These are phyloP conservation scores for Kryptopterus vitreolus DNA, from an alignment of 2,797 vertebrate species.

Conservation along the genomic window DNA sequence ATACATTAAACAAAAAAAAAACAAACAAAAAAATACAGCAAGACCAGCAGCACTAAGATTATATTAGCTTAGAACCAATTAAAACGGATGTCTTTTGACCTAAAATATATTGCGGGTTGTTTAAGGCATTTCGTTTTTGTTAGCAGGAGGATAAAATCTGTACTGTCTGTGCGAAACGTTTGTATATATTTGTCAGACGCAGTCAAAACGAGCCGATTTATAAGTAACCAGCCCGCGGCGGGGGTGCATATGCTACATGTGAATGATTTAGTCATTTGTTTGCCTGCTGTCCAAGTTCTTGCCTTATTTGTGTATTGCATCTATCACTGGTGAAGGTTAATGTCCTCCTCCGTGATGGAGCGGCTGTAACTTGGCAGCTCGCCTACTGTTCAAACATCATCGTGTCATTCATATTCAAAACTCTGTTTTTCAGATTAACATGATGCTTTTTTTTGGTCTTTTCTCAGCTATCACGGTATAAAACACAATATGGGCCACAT, in stretches of 20 bases:
- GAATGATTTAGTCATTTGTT: slow-evolving; percentile 30
- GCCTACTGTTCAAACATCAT: slow-evolving; percentile 12
- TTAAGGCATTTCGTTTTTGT: not conserved
- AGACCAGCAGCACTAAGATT: not conserved
- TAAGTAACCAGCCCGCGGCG: slow-evolving; percentile 19
- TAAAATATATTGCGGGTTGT: not conserved
- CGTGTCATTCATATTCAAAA: slow-evolving; percentile 5
- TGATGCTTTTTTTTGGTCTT: not conserved
- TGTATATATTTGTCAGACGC: not conserved
- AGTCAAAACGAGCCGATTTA: not conserved
- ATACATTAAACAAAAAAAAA: not conserved
- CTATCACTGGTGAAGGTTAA: slow-evolving; percentile 31
- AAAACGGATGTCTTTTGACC: not conserved
- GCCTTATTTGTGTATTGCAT: slow-evolving; percentile 32
- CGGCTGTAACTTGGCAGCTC: slow-evolving; percentile 10
- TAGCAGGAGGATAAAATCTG: slow-evolving; percentile 4
- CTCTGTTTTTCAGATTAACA: slow-evolving; percentile 9
- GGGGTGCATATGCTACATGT: slow-evolving; percentile 9
- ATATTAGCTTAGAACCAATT: not conserved
- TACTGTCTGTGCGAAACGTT: not conserved
- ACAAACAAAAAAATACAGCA: too few relatives aligned
- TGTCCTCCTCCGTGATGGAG: slow-evolving; percentile 28
- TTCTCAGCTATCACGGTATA: not conserved
- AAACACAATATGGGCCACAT: too few relatives aligned
- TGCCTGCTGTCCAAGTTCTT: slow-evolving; percentile 25